These are phyloP conservation scores for Leucoptera coffeella DNA, from an alignment of 2,888 invertebrate genomes.

Conservation along the genomic window DNA sequence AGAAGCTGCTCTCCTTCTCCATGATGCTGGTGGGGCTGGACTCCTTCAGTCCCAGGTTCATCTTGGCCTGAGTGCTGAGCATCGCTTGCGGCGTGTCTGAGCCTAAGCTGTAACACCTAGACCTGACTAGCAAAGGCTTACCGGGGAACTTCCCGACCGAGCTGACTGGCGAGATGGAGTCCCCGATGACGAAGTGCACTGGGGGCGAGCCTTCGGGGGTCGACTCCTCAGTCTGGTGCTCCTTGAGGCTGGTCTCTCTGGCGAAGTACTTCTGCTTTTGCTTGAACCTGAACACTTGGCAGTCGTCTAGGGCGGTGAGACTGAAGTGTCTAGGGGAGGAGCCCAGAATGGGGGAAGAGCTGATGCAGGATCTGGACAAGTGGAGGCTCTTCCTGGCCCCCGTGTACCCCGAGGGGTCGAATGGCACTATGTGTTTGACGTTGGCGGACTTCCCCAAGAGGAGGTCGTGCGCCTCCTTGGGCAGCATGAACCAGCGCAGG, in stretches of 20 bases:
- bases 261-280: conserved; percentile 37
- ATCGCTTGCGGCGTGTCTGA: conserved; percentile 47
- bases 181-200: conserved; percentile 65
- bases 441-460: conserved; percentile 67
- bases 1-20: conserved; percentile 40
- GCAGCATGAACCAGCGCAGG: conserved; percentile 84
- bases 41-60: conserved; percentile 57
- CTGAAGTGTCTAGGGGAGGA: conserved; percentile 63
- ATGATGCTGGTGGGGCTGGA: conserved; percentile 29
- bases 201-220: conserved; percentile 19
- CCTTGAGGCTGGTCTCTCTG: conserved; percentile 37
- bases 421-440: conserved; percentile 71
- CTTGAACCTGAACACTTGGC: conserved; percentile 38
- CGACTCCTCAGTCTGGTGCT: conserved; percentile 30
- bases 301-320: conserved; percentile 60
- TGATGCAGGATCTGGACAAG: conserved; percentile 24
- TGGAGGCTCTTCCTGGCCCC: conserved; percentile 43
- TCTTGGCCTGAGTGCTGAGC: conserved; percentile 57
- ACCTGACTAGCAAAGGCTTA: conserved; percentile 22
- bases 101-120: conserved; percentile 64
- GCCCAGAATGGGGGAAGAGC: conserved; percentile 41
- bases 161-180: conserved; percentile 51
- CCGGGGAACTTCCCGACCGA: conserved; percentile 33
- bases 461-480: conserved; percentile 77
- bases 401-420: conserved; percentile 59